Conservation (phyloP, 1,140 invertebrate species). For the Notospermus geniculatus region DNA sequence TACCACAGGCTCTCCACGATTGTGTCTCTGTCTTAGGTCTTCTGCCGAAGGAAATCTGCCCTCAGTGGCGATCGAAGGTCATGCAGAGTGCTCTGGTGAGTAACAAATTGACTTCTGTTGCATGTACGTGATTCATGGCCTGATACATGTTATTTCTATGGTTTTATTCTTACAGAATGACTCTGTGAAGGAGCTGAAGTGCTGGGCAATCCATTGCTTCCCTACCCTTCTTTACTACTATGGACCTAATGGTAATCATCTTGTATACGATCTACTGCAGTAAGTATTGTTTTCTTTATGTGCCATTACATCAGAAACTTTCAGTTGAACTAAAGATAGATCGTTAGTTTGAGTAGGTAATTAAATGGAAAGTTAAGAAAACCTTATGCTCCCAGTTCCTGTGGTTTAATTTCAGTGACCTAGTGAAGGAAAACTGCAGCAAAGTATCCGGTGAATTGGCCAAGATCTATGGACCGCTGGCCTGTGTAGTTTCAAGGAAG, state of each 20-base stretch:
- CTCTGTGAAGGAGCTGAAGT: conserved; percentile 19
- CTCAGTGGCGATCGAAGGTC: conserved; percentile 41
- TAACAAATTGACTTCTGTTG: background rate
- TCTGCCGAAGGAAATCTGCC: conserved; percentile 34
- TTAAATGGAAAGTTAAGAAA: background rate
- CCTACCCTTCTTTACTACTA: conserved; percentile 33
- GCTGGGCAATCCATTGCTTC: conserved; percentile 27
- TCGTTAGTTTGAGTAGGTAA: background rate
- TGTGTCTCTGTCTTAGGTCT: conserved; percentile 20
- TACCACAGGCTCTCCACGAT: background rate
- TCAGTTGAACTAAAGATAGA: background rate
- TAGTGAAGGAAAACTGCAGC: conserved; percentile 17
- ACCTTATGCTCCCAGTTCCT: conserved; percentile 20
- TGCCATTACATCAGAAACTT: too few relatives aligned
- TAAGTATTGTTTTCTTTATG: conserved; percentile 23
- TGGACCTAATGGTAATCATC: conserved; percentile 37
- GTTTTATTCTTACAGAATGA: conserved; percentile 30
- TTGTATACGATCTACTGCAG: conserved; percentile 37
- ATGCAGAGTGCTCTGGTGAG: conserved; percentile 39
- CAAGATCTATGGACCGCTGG: conserved; percentile 23
- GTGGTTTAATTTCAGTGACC: conserved; percentile 18
- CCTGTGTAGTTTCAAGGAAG: conserved; percentile 35
- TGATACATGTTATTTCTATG: too few relatives aligned
- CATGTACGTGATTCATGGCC: background rate
- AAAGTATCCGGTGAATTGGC: conserved; percentile 8